Evolutionary conservation across 2,113 vertebrate genomes (phyloP).

Genomic region (Caranx ignobilis): DNA sequence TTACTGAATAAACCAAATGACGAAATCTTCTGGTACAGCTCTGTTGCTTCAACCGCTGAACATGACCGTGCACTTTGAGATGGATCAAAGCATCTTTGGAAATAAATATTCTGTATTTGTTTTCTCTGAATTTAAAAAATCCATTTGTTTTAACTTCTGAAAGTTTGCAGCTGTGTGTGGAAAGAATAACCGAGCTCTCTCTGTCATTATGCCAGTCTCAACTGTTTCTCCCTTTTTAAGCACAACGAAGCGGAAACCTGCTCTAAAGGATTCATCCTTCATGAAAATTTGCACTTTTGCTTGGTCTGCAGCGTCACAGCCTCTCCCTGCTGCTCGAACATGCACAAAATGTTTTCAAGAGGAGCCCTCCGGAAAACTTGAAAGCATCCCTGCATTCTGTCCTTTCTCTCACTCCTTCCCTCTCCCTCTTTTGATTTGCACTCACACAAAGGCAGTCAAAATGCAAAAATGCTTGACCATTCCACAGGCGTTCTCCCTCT

Average conservation of each 20-base stretch:
- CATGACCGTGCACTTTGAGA: neutral
- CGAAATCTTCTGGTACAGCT: neutral
- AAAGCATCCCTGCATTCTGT: conserved; percentile 55
- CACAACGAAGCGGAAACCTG: conserved; percentile 37
- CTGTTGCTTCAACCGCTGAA: neutral
- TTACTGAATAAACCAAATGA: neutral
- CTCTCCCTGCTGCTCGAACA: conserved; percentile 33
- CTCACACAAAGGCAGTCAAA: conserved; percentile 78
- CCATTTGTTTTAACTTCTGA: neutral
- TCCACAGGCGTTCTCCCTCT: conserved; percentile 76
- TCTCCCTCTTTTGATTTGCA: conserved; percentile 57
- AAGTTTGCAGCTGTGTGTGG: neutral
- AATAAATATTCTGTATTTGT: neutral
- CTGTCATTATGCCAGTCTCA: conserved; percentile 14
- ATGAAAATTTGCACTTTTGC: conserved; percentile 45
- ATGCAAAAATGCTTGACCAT: conserved; percentile 83
- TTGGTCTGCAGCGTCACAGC: conserved; percentile 25
- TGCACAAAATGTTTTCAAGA: conserved; percentile 63
- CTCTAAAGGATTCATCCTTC: conserved; percentile 38
- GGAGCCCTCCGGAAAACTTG: conserved; percentile 63
- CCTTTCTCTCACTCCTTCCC: conserved; percentile 42
- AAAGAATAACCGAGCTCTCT: neutral
- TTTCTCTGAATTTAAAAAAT: neutral
- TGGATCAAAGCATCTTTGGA: neutral
- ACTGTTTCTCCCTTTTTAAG: conserved; percentile 29